A percentile compares a stretch with the other conserved stretches of the same genome.
Conservation (phyloP, 2,113 vertebrate species). For the Tylochromis polylepis region DNA sequence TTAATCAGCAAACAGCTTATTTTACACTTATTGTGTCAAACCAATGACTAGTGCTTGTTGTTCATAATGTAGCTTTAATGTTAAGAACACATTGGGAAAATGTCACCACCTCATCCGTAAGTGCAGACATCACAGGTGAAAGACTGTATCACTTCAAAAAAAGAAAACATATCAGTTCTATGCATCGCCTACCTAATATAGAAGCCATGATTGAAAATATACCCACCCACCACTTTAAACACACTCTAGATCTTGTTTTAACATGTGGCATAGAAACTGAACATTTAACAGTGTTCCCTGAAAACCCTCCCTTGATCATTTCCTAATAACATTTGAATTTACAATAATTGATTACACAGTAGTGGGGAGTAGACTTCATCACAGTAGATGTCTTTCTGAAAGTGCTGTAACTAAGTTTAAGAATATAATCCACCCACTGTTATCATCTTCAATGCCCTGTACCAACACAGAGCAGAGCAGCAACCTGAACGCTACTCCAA, state of each 20-base stretch:
- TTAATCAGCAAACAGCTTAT: background rate
- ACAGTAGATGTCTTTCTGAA: background rate
- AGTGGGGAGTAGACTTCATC: background rate
- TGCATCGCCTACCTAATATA: background rate
- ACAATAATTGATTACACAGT: background rate
- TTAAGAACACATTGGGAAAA: background rate
- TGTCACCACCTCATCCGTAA: background rate
- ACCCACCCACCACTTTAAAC: background rate
- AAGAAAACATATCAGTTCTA: background rate
- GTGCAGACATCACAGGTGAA: background rate
- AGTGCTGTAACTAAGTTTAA: background rate
- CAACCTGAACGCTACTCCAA: rapidly evolving
- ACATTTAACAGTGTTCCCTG: background rate
- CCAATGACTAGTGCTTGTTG: background rate
- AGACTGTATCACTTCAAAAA: background rate
- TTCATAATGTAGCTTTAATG: background rate
- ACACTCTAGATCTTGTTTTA: background rate
- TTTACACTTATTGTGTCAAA: background rate
- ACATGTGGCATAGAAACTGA: background rate
- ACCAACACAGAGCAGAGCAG: background rate
- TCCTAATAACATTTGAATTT: background rate
- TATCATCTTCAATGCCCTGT: background rate
- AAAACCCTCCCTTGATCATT: background rate
- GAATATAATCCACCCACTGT: background rate
- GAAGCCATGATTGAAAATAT: background rate